Base-by-base conservation (phyloP, 30 jellyfish, hydroid and myxozoan species). In the Nemopilema nomurai region DNA sequence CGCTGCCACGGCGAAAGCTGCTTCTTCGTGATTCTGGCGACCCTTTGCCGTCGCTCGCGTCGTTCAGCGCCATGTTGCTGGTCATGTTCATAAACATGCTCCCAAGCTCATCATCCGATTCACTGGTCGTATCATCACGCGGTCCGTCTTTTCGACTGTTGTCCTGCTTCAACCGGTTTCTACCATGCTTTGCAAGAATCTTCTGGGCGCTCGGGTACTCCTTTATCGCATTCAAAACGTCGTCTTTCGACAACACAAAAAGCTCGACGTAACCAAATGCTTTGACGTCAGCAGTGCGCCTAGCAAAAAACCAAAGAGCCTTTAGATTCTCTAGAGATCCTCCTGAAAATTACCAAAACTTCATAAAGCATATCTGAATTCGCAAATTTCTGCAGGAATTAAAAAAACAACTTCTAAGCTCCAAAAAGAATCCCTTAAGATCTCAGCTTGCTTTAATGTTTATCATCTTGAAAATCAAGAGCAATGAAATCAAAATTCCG, bases 271-370 rank as follows among this genome's bases (percentile, higher is more conserved):
- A 93, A 0, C 98, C 98, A 57, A 88, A 93, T 1, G 97, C 90
- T 29, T 96, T 93, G 6, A 93, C 98, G 52, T 93, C 97, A 4
- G 98, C 98, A 1, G 98, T 93, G 16, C 98, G 87, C 69, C 98
- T 93, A 81, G 18, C 53, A 86, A 32, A 18, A 6, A 63, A 76
- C 57, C 6, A 41, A n/a, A n/a, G n/a, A n/a, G n/a, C n/a, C n/a
- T n/a, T n/a, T n/a, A n/a, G n/a, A n/a, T n/a, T n/a, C n/a, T n/a
- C n/a, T n/a, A n/a, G n/a, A n/a, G n/a, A n/a, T n/a, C n/a, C n/a
- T n/a, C n/a, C n/a, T n/a, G n/a, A n/a, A n/a, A n/a, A n/a, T n/a
- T n/a, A n/a, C n/a, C n/a, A n/a, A n/a, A n/a, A n/a, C n/a, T n/a
- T n/a, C n/a, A n/a, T n/a, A n/a, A n/a, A n/a, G n/a, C n/a, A n/a